Percentiles rank a stretch among this genome's conserved stretches.
Evolutionary conservation across 2,888 invertebrate species (phyloP).

Genomic region (Caenorhabditis plicata): DNA sequence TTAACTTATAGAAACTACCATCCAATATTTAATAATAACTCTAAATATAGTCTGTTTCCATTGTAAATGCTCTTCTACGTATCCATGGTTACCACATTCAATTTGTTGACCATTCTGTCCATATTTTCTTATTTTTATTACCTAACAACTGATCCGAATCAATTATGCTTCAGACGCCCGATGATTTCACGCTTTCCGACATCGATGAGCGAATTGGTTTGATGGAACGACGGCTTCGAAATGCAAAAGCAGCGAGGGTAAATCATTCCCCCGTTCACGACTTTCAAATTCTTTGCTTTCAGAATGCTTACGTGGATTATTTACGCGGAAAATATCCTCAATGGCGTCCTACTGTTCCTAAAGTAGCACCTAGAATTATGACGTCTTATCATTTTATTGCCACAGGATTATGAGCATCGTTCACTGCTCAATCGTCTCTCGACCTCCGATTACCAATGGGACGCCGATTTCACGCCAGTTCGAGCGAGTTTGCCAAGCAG

Average conservation of each 20-base stretch:
- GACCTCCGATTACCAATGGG: conserved; percentile 26
- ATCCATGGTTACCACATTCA: no score
- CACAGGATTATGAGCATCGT: no score
- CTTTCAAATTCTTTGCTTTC: background rate
- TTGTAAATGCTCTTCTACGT: no score
- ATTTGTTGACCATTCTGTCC: no score
- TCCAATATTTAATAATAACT: no score
- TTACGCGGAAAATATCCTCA: conserved; percentile 41
- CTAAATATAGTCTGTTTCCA: no score
- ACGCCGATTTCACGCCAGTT: background rate
- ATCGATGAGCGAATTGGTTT: conserved; percentile 32
- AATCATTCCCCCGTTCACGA: background rate
- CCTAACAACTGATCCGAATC: background rate
- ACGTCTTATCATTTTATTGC: no score
- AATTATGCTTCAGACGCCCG: background rate
- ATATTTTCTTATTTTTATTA: background rate
- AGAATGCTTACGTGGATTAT: conserved; percentile 44
- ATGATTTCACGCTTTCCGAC: conserved; percentile 17
- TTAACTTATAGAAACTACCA: no score
- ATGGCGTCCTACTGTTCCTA: conserved; percentile 37
- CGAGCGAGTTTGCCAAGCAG: no score
- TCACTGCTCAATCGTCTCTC: conserved; percentile 10
- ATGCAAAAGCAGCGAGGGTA: conserved; percentile 40
- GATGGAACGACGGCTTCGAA: conserved; percentile 36
- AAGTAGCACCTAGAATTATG: conserved; percentile 1